phyloP scores from a whole-genome alignment of 2,113 vertebrate species.

The Lucifuga dentata region DNA sequence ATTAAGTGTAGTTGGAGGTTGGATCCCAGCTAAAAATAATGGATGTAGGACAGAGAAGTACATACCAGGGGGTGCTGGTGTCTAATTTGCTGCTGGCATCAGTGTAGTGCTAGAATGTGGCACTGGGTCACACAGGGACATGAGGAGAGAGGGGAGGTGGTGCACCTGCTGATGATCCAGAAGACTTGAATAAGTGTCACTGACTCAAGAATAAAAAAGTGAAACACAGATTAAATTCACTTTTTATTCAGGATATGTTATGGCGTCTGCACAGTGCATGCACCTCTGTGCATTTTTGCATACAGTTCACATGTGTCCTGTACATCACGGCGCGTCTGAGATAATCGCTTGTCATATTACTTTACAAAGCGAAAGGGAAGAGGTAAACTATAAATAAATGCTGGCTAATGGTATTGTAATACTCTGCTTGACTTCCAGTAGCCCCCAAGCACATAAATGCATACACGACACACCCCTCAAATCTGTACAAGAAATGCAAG shows the following conservation, averaged over 20 bases:
- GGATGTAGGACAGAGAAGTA: conserved; percentile 68
- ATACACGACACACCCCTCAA: neutral
- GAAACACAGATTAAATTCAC: conserved; percentile 39
- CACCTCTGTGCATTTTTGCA: conserved; percentile 1
- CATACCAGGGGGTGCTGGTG: conserved; percentile 69
- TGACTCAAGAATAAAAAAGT: conserved; percentile 63
- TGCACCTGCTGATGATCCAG: conserved; percentile 56
- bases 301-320: conserved; percentile 27
- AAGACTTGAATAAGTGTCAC: conserved; percentile 45
- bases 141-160: conserved; percentile 16
- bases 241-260: neutral
- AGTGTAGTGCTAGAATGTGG: conserved; percentile 69
- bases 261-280: neutral
- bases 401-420: conserved; percentile 53
- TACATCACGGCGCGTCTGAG: conserved; percentile 24
- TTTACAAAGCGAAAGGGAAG: conserved; percentile 77
- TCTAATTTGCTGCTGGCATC: conserved; percentile 79
- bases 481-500: conserved; percentile 5
- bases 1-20: conserved; percentile 77
- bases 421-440: conserved; percentile 12
- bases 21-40: conserved; percentile 83
- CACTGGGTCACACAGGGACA: conserved; percentile 74
- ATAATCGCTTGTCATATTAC: conserved; percentile 58
- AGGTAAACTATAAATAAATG: conserved; percentile 76
- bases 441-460: neutral